Evolutionary conservation across 2,797 vertebrate genomes (phyloP), one percentile per base, ranked within the genome.

Genomic region (Crenichthys baileyi): DNA sequence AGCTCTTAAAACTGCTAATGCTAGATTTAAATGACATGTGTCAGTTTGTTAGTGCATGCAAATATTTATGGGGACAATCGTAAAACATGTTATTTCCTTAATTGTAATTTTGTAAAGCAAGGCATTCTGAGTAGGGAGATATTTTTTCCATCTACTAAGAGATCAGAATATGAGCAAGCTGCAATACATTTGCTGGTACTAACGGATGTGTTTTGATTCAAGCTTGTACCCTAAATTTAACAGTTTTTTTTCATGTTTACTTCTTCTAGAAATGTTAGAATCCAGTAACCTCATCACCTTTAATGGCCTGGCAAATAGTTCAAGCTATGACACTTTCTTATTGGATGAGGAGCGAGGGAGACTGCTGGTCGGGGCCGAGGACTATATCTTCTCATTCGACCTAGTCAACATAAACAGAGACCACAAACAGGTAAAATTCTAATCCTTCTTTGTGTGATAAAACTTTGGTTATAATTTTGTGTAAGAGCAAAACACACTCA

Each of bases 361-460:
- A 48, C 96, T 99, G 56, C 96, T 98, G 31, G 97, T 99, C 70
- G 98, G 98, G 85, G 97, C 98, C 15, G 98, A 99, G 90, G 98
- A 99, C 93, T 97, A 99, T 89, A 94, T 99, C 94, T 98, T 99
- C 95, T 98, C 98, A 75, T 98, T 99, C 90, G 98, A 97, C 94
- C 95, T 99, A 79, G 97, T 97, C 91, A 97, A 98, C 92, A 98
- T 99, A 86, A 96, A 95, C 96, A 97, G 97, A 94, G 98, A 99
- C 82, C 94, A 96, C 92, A 96, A 96, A 94, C 97, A 97, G 98
- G 98, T 99, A 95, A 70, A 72, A 72, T 7, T 82, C 71, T 65
- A 7, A 31, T 5, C 7, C 24, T 0, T 7, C 29, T 39, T 12
- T 0, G 29, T 56, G 12, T 50, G 39, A 3, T 36, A 13, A 20